phyloP scores from a whole-genome alignment of 1,140 invertebrate genomes.

The Hypothenemus hampei region DNA sequence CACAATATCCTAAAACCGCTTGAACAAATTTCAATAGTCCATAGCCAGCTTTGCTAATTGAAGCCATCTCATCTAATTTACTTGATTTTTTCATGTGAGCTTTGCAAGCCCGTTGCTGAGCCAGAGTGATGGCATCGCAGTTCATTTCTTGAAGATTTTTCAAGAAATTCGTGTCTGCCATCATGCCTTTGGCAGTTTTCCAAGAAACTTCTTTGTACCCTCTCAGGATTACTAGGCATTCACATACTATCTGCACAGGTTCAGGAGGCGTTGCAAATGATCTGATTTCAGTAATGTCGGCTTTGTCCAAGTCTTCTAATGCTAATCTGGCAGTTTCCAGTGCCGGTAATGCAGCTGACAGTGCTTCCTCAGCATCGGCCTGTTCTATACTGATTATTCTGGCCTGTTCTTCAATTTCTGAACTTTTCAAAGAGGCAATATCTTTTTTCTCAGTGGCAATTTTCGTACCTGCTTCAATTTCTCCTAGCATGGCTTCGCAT shows the following conservation, averaged over 20 bases:
- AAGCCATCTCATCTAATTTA: conserved; percentile 70
- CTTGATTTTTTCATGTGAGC: conserved; percentile 64
- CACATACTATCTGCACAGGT: conserved; percentile 78
- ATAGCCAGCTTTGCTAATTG: conserved; percentile 74
- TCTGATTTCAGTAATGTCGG: conserved; percentile 86
- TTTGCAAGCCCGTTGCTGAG: conserved; percentile 65
- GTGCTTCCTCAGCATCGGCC: conserved; percentile 69
- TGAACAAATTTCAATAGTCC: conserved; percentile 79
- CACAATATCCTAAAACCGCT: conserved; percentile 80
- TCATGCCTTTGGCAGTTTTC: conserved; percentile 86
- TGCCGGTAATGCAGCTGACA: conserved; percentile 74
- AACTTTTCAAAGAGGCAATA: conserved; percentile 67
- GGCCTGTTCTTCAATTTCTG: conserved; percentile 74
- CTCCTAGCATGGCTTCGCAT: conserved; percentile 65
- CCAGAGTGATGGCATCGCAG: conserved; percentile 70
- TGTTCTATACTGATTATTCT: conserved; percentile 74
- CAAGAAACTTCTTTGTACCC: conserved; percentile 80
- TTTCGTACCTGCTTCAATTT: conserved; percentile 55
- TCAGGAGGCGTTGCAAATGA: conserved; percentile 87
- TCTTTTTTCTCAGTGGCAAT: conserved; percentile 66
- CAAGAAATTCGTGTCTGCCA: conserved; percentile 83
- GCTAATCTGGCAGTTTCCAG: conserved; percentile 74
- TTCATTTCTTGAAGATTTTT: conserved; percentile 77
- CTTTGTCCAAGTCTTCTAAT: conserved; percentile 75
- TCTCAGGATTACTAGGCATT: conserved; percentile 79